Evolutionary conservation across 2,113 vertebrate species (phyloP).

Genomic region (Pardalotus punctatus): DNA sequence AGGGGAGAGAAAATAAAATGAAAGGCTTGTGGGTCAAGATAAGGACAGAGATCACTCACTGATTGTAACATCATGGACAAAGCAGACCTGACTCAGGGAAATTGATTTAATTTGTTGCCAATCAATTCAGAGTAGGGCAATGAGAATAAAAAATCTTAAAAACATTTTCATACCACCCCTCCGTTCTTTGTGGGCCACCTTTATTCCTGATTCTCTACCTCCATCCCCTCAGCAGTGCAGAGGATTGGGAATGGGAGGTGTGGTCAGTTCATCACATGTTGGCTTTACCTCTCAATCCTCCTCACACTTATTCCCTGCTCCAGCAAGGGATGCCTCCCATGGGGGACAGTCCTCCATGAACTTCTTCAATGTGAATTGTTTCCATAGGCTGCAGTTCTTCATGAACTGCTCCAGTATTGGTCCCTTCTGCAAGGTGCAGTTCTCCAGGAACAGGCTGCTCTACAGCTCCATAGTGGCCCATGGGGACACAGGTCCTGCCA

Average conservation of each 20-base stretch:
- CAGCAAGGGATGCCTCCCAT: background rate
- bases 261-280: background rate
- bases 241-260: background rate
- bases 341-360: background rate
- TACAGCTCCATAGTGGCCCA: background rate
- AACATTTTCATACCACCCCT: background rate
- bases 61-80: fast-evolving
- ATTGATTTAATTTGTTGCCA: background rate
- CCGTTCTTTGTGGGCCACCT: fast-evolving
- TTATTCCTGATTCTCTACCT: background rate
- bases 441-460: background rate
- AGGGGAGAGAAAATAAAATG: background rate
- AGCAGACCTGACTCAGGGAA: background rate
- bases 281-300: background rate
- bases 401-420: background rate
- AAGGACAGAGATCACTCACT: background rate
- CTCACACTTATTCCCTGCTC: background rate
- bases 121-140: background rate
- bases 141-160: background rate
- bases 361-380: fast-evolving
- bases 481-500: background rate
- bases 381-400: background rate
- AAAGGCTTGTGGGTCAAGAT: background rate
- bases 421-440: fast-evolving
- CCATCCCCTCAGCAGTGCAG: background rate